phyloP scores from a whole-genome alignment of 2,113 vertebrate genomes.

The Ginglymostoma cirratum region DNA sequence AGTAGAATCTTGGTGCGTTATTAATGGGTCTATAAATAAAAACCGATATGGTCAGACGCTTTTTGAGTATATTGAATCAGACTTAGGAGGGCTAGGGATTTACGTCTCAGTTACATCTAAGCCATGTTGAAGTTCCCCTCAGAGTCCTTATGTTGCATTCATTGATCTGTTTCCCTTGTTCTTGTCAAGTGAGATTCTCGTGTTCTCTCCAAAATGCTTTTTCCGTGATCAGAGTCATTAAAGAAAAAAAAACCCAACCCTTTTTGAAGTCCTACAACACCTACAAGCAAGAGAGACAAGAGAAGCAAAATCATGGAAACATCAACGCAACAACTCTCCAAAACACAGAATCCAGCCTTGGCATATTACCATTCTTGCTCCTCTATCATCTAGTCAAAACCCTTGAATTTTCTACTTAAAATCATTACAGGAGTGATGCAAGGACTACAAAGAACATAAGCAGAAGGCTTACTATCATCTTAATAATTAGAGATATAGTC shows the following conservation, averaged over 20 bases:
- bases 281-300: not conserved
- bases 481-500: not conserved
- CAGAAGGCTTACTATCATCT: not conserved
- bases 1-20: not conserved
- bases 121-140: not conserved
- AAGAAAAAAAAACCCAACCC: not conserved
- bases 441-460: not conserved
- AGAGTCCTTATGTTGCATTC: not conserved
- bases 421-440: not conserved
- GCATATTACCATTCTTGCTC: no score
- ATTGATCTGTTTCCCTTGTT: not conserved
- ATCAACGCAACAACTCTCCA: not conserved
- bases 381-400: not conserved
- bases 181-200: not conserved
- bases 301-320: not conserved
- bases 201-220: not conserved
- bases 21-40: constrained; percentile 9
- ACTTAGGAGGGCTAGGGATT: not conserved
- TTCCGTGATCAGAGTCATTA: not conserved
- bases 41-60: not conserved
- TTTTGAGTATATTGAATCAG: not conserved
- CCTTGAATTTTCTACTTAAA: not conserved
- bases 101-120: not conserved
- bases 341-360: not conserved
- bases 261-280: no score